Percentiles rank a stretch among this genome's conserved stretches.
phyloP scores from a whole-genome alignment of 2,113 vertebrate species.

The Scomber japonicus region DNA sequence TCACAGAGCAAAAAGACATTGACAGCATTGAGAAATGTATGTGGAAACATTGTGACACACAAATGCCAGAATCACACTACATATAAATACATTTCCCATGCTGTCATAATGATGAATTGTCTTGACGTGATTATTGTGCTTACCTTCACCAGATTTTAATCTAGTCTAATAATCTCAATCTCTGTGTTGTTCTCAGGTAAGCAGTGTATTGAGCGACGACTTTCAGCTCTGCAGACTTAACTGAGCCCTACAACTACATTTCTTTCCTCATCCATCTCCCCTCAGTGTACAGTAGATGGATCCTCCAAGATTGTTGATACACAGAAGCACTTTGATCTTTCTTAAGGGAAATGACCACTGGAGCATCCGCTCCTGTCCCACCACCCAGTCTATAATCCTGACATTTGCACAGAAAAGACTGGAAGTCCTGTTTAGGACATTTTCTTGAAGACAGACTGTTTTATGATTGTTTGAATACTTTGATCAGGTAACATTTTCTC shows the following conservation, averaged over 20 bases:
- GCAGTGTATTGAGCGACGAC: conserved; percentile 91
- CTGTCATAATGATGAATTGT: neutral
- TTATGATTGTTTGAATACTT: conserved; percentile 46
- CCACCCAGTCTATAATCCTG: conserved; percentile 38
- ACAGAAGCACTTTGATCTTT: conserved; percentile 73
- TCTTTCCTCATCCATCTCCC: conserved; percentile 39
- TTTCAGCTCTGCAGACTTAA: conserved; percentile 89
- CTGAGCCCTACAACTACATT: conserved; percentile 56
- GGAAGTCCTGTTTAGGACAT: conserved; percentile 21
- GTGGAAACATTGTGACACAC: conserved; percentile 9
- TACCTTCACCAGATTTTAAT: neutral
- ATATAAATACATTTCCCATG: neutral
- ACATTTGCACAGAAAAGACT: conserved; percentile 49
- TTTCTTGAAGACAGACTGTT: conserved; percentile 51
- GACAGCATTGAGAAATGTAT: conserved; percentile 92
- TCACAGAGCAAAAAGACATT: conserved; percentile 88
- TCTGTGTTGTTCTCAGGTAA: conserved; percentile 86
- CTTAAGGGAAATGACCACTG: conserved; percentile 69
- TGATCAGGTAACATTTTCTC: conserved; percentile 37
- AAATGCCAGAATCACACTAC: neutral
- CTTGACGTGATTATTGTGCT: neutral
- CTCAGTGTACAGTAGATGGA: conserved; percentile 30
- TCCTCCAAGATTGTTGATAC: conserved; percentile 32
- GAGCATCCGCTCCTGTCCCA: conserved; percentile 52
- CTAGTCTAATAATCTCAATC: neutral